Conservation (phyloP, 1,140 invertebrate genomes). For the Musca domestica region DNA sequence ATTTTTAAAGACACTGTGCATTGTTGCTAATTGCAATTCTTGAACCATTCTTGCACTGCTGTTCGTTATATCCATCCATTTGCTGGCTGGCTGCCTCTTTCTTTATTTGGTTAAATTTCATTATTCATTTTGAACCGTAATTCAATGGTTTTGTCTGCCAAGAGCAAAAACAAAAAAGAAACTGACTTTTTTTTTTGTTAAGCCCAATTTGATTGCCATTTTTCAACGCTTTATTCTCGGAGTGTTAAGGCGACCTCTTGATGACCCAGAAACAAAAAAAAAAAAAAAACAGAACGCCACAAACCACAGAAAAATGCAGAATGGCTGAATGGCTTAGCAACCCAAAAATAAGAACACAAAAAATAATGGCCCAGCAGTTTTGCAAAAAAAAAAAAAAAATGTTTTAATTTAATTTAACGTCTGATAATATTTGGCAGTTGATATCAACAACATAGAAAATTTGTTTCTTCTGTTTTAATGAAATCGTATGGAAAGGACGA, state of each 20-base stretch:
- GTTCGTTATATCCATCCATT: no score
- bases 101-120: conserved; percentile 20
- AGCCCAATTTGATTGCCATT: conserved; percentile 15
- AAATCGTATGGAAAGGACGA: no score
- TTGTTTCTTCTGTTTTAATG: conserved; percentile 12
- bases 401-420: conserved; percentile 20
- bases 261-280: conserved; percentile 3
- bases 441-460: conserved; percentile 22
- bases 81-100: no score
- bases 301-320: no score
- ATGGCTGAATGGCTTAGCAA: no score
- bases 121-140: conserved; percentile 10
- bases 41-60: no score
- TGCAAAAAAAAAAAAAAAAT: conserved; percentile 7
- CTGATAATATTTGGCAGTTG: conserved; percentile 20
- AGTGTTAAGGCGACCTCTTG: conserved; percentile 20
- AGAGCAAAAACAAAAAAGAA: no score
- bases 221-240: conserved; percentile 5
- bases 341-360: no score
- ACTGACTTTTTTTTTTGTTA: conserved; percentile 3
- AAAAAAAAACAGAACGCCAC: no score
- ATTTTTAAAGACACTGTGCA: no score
- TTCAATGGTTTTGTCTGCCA: not conserved
- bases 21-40: no score
- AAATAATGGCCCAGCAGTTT: no score